Evolutionary conservation across 2,113 vertebrate species (phyloP).

Genomic region (Murina feae): DNA sequence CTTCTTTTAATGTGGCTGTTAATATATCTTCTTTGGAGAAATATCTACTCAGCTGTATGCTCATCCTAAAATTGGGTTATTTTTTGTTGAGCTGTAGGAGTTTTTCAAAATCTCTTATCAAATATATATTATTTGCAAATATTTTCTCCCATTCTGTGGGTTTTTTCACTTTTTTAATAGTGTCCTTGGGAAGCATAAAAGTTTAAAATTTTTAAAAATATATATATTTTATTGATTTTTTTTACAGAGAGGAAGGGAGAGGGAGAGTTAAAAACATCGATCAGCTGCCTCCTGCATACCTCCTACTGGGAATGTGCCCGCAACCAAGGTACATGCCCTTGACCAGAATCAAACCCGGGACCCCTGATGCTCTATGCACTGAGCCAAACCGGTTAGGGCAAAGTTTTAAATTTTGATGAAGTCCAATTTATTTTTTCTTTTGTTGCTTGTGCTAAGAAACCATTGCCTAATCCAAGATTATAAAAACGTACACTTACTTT

Average conservation of each 20-base stretch:
- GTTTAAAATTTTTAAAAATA: not conserved
- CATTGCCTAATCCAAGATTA: not conserved
- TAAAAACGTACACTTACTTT: not conserved
- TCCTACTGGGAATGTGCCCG: no score
- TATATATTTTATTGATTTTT: no score
- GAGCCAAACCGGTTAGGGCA: no score
- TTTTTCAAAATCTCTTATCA: not conserved
- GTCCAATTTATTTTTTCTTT: not conserved
- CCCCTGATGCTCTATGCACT: no score
- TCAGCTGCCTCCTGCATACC: no score
- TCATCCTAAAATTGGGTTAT: not conserved
- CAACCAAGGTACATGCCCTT: no score
- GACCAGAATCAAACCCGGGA: no score
- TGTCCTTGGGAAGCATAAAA: not conserved
- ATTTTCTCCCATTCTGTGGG: not conserved
- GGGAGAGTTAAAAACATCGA: no score
- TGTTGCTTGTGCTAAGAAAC: not conserved
- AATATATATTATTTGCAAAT: conserved; percentile 5
- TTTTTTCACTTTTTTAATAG: not conserved
- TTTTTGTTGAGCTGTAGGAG: not conserved
- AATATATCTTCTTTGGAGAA: conserved; percentile 32
- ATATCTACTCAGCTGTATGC: not conserved
- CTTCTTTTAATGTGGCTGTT: not conserved
- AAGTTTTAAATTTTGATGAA: not conserved
- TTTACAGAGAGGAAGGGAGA: no score